Conservation (phyloP, 2,113 vertebrate species). For the Limnothrissa miodon region DNA sequence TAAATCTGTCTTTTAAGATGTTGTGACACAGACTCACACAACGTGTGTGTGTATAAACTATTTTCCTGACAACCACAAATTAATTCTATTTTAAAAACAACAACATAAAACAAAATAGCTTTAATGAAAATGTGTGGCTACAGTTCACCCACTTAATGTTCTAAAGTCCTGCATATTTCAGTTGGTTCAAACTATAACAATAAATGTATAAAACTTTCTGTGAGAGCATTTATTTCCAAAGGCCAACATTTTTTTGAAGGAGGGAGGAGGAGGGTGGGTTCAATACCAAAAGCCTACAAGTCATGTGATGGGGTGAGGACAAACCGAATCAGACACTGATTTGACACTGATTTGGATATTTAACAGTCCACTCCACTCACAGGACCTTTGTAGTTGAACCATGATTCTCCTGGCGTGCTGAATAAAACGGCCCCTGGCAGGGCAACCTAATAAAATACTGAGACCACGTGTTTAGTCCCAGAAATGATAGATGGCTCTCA, state of each 20-base stretch:
- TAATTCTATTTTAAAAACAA: no score
- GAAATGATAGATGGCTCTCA: not conserved
- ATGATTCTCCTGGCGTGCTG: not conserved
- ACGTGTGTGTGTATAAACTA: no score
- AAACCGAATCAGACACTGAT: not conserved
- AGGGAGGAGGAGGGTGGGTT: not conserved
- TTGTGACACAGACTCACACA: no score
- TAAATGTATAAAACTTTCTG: not conserved
- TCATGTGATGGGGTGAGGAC: not conserved
- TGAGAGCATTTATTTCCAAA: not conserved
- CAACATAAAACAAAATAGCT: not conserved
- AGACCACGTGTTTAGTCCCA: not conserved
- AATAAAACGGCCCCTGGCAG: not conserved
- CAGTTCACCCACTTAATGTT: no score
- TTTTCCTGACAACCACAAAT: no score
- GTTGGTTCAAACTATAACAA: not conserved
- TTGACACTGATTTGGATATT: not conserved
- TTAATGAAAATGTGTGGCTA: not conserved
- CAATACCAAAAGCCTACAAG: not conserved
- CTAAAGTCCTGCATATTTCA: no score
- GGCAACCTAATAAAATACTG: not conserved
- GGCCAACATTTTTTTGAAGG: not conserved
- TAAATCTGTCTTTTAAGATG: no score
- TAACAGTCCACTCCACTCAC: not conserved
- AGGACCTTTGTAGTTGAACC: not conserved